Evolutionary conservation across 2,113 vertebrate genomes (phyloP).

Genomic region (Xenopus borealis): DNA sequence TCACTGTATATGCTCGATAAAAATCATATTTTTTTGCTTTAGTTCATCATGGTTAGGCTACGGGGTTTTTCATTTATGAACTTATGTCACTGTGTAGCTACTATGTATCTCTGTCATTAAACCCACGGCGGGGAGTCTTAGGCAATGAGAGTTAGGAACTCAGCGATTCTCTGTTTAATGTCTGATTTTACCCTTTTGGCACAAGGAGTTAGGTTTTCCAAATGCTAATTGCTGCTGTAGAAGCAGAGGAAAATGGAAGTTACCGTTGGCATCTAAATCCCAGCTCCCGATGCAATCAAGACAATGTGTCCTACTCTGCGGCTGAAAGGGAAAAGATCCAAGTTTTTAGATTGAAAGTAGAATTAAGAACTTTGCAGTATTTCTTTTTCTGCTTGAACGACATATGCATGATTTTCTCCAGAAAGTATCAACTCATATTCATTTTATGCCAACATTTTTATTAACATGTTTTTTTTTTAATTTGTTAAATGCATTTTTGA

Average conservation of each 20-base stretch:
- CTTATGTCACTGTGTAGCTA: conserved; percentile 54
- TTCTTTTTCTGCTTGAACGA: not conserved
- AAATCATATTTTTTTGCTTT: conserved; percentile 40
- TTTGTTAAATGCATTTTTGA: too few relatives aligned
- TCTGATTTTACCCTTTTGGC: conserved; percentile 61
- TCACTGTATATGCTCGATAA: conserved; percentile 44
- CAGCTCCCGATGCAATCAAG: conserved; percentile 41
- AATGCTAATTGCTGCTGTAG: conserved; percentile 60
- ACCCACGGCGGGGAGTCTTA: conserved; percentile 55
- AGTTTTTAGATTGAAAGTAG: not conserved
- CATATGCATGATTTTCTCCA: too few relatives aligned
- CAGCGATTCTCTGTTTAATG: conserved; percentile 52
- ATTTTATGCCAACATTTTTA: too few relatives aligned
- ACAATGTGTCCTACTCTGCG: conserved; percentile 11
- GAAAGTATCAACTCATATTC: too few relatives aligned
- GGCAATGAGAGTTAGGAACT: conserved; percentile 56
- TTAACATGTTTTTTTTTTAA: too few relatives aligned
- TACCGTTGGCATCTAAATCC: conserved; percentile 19
- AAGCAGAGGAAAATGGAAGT: conserved; percentile 53
- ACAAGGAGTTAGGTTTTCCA: conserved; percentile 58
- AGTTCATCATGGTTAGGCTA: conserved; percentile 35
- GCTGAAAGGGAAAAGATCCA: not conserved
- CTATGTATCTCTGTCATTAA: conserved; percentile 62
- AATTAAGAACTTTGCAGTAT: not conserved
- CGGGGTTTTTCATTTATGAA: conserved; percentile 44